A percentile compares a stretch with the other conserved stretches of the same genome.
Conservation (phyloP, 2,888 invertebrate species). For the Malacosoma neustria region DNA sequence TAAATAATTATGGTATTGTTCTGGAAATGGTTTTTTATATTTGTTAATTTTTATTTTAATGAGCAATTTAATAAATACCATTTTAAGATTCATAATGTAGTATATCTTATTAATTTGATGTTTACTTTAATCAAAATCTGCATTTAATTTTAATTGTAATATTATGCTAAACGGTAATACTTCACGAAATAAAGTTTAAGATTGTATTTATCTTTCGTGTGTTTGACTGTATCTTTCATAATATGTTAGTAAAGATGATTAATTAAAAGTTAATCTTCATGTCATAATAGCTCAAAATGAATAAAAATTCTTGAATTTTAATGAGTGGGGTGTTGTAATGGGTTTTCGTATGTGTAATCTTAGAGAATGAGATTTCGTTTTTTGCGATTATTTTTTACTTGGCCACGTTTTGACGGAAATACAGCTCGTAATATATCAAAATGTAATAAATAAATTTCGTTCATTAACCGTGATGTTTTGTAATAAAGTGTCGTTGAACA, state of each 20-base stretch:
- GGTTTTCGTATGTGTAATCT: too few relatives aligned
- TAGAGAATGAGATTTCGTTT: too few relatives aligned
- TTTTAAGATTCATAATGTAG: neutral
- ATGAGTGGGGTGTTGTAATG: too few relatives aligned
- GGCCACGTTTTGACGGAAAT: too few relatives aligned
- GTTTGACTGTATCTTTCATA: neutral
- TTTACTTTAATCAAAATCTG: neutral
- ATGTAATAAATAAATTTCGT: too few relatives aligned
- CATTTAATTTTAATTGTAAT: neutral
- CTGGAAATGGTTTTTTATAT: too few relatives aligned
- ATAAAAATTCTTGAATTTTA: slow-evolving; percentile 14
- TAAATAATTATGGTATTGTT: too few relatives aligned
- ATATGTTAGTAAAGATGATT: neutral
- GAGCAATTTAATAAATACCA: neutral
- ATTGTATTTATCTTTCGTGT: neutral
- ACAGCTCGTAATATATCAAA: too few relatives aligned
- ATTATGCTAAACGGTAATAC: neutral
- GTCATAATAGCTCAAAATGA: slow-evolving; percentile 5
- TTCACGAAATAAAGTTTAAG: neutral
- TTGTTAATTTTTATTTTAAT: neutral
- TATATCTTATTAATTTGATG: neutral
- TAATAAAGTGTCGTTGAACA: too few relatives aligned
- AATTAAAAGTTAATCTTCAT: neutral
- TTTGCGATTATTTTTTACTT: too few relatives aligned
- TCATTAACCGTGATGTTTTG: too few relatives aligned